A percentile compares a stretch with the other conserved stretches of the same genome.
phyloP scores from a whole-genome alignment of 2,888 invertebrate species.

The Cephus sareptanus region DNA sequence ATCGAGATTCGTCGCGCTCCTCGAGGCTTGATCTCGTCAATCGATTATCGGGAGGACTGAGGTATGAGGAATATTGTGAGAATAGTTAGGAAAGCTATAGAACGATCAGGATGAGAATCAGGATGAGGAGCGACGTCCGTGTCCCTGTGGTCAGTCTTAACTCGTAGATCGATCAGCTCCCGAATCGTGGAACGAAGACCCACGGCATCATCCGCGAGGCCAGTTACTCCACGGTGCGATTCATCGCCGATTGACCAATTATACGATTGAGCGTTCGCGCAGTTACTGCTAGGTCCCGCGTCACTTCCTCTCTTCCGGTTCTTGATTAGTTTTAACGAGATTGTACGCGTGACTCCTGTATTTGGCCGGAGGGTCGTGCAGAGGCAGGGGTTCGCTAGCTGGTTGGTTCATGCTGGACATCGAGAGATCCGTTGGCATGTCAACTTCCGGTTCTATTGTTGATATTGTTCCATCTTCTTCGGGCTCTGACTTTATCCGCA shows the following conservation, averaged over 20 bases:
- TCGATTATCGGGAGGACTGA: not conserved
- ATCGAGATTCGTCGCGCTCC: conserved; percentile 8
- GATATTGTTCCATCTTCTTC: conserved; percentile 53
- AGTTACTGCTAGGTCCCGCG: conserved; percentile 51
- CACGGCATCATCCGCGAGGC: not conserved
- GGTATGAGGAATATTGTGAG: not conserved
- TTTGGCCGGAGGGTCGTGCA: conserved; percentile 61
- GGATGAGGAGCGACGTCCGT: conserved; percentile 21
- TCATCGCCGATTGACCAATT: conserved; percentile 18
- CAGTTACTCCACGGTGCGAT: conserved; percentile 1
- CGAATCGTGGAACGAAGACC: conserved; percentile 3
- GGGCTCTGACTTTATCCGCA: conserved; percentile 67
- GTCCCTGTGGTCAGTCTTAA: conserved; percentile 7
- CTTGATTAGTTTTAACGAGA: conserved; percentile 61
- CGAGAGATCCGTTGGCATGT: conserved; percentile 64
- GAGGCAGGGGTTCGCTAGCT: conserved; percentile 46
- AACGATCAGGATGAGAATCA: not conserved
- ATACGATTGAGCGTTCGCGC: conserved; percentile 29
- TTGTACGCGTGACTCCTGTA: conserved; percentile 64
- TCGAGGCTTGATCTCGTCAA: not conserved
- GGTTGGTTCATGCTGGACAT: conserved; percentile 62
- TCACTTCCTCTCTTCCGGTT: conserved; percentile 63
- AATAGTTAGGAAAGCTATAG: not conserved
- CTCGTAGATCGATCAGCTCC: conserved; percentile 12
- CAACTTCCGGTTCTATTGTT: conserved; percentile 57